phyloP scores from a whole-genome alignment of 2,888 invertebrate species.

The Agrotis clavis region DNA sequence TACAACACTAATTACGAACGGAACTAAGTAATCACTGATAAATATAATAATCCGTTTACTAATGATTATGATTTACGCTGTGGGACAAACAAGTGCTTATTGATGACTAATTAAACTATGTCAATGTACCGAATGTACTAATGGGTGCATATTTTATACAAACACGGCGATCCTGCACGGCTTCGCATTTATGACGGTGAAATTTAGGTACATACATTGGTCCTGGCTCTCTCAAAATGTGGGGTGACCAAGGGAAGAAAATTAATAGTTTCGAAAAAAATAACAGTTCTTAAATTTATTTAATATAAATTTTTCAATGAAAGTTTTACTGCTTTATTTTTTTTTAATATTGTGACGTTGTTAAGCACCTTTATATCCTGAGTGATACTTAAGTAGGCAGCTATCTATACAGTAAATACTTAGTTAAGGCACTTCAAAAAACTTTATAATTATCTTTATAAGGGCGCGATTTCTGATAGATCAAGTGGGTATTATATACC shows the following conservation, averaged over 20 bases:
- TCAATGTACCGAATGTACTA: conserved; percentile 19
- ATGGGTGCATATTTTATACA: background rate
- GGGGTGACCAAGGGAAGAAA: too few relatives aligned
- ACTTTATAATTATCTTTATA: background rate
- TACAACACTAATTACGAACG: conserved; percentile 11
- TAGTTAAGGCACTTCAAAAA: background rate
- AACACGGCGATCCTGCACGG: too few relatives aligned
- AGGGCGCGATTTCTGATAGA: background rate
- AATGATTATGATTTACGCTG: conserved; percentile 29
- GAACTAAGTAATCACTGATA: conserved; percentile 31
- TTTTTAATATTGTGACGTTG: conserved; percentile 9
- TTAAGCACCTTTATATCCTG: background rate
- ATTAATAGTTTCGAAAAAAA: too few relatives aligned
- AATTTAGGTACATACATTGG: too few relatives aligned
- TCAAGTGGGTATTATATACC: background rate
- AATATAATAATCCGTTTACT: conserved; percentile 38
- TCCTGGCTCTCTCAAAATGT: too few relatives aligned
- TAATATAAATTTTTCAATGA: too few relatives aligned
- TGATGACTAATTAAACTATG: background rate
- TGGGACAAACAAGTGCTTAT: conserved; percentile 39
- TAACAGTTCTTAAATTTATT: too few relatives aligned
- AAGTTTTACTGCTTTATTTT: too few relatives aligned
- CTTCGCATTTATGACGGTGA: background rate
- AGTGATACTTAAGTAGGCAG: conserved; percentile 21
- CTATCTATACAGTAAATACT: background rate